Conservation (phyloP, 2,797 vertebrate species). For the Hippoglossus hippoglossus region DNA sequence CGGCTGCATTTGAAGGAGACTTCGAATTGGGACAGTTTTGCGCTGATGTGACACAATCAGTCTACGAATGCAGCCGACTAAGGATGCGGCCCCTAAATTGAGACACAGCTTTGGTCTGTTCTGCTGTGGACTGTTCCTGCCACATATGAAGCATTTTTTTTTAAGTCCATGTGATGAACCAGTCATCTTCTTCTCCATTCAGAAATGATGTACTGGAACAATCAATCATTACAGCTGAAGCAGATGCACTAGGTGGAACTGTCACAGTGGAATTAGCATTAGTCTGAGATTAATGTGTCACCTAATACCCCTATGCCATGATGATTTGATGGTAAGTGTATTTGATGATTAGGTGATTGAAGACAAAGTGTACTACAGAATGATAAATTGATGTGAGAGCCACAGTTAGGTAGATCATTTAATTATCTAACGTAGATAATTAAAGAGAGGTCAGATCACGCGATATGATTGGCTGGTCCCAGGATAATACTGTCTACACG, state of each 20-base stretch:
- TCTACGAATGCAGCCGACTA: too few species aligned
- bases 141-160: neutral
- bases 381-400: neutral
- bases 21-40: too few species aligned
- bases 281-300: neutral
- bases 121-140: conserved; percentile 16
- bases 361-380: neutral
- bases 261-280: neutral
- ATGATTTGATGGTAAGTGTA: neutral
- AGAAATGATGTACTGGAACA: conserved; percentile 1
- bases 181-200: neutral
- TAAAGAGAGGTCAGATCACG: neutral
- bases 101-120: neutral
- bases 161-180: neutral
- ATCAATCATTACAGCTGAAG: neutral
- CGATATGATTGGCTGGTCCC: neutral
- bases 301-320: neutral
- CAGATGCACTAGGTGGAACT: too few species aligned
- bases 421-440: neutral
- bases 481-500: too few species aligned
- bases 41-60: too few species aligned
- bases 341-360: conserved; percentile 4
- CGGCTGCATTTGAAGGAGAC: too few species aligned
- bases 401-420: neutral
- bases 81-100: too few species aligned